These are phyloP conservation scores for Mesorhabditis sp. DNA, from an alignment of 2,888 invertebrate species.

Conservation along the genomic window DNA sequence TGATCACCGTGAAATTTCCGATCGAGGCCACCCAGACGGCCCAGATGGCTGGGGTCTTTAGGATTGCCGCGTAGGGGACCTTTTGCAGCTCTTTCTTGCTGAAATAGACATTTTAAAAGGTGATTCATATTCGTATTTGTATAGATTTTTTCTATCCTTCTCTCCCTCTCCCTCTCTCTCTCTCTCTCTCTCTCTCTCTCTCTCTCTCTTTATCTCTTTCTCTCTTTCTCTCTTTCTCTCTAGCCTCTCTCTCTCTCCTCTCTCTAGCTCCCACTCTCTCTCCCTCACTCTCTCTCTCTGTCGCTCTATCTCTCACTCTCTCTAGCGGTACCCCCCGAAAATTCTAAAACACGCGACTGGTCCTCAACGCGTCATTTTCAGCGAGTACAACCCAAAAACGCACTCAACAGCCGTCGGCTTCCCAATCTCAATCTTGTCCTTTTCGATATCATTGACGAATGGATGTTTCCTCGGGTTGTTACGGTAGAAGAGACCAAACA, in stretches of 20 bases:
- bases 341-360: too few species aligned
- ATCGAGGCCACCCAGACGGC: neutral
- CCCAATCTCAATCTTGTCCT: constrained; percentile 4
- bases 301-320: neutral
- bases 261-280: neutral
- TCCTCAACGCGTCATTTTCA: too few species aligned
- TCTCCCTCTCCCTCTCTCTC: too few species aligned
- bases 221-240: neutral
- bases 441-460: neutral
- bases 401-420: neutral
- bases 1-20: constrained; percentile 3
- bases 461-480: constrained; percentile 4
- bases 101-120: neutral
- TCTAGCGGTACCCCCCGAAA: too few species aligned
- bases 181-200: neutral
- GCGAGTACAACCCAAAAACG: too few species aligned
- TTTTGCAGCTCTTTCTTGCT: constrained; percentile 1
- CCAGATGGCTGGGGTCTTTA: constrained; percentile 5
- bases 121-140: too few species aligned
- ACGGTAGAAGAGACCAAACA: neutral
- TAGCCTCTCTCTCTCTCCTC: neutral
- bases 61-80: neutral
- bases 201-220: neutral
- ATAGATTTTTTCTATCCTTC: too few species aligned
- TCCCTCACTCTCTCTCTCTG: neutral